phyloP scores from a whole-genome alignment of 2,113 vertebrate genomes.

The Oryzias melastigma region DNA sequence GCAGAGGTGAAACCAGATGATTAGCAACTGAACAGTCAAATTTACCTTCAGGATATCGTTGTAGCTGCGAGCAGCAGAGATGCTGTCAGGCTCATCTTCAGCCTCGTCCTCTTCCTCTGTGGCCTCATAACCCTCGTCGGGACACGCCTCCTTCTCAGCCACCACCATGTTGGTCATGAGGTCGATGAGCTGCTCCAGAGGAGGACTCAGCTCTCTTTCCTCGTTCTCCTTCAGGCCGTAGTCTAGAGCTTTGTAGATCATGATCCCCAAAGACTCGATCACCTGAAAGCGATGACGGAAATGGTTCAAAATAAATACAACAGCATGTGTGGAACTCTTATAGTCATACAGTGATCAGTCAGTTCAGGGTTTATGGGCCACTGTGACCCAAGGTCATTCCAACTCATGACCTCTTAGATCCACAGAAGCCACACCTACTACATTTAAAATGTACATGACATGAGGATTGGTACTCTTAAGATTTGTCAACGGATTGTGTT shows the following conservation, averaged over 20 bases:
- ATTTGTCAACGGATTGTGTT: too few species aligned
- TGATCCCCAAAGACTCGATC: conserved; percentile 94
- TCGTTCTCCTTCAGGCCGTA: conserved; percentile 96
- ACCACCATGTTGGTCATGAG: conserved; percentile 90
- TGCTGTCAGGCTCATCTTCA: conserved; percentile 65
- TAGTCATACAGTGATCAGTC: too few species aligned
- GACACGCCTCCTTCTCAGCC: conserved; percentile 77
- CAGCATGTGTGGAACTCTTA: too few species aligned
- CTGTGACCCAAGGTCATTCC: too few species aligned
- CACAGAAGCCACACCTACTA: too few species aligned
- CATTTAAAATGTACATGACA: too few species aligned
- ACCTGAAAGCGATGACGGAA: conserved; percentile 69
- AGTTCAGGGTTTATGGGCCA: too few species aligned
- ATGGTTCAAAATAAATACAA: too few species aligned
- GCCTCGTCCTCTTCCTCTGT: conserved; percentile 88
- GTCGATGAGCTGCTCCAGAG: conserved; percentile 93
- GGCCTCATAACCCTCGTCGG: conserved; percentile 93
- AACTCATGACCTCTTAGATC: too few species aligned
- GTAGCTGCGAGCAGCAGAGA: conserved; percentile 79
- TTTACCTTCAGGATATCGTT: conserved; percentile 94
- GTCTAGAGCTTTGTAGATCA: conserved; percentile 98
- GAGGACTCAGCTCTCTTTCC: conserved; percentile 93
- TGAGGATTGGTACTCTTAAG: too few species aligned
- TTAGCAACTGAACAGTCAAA: neutral
- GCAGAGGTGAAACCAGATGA: too few species aligned